These are phyloP conservation scores for Bedellia somnulentella DNA, from an alignment of 2,888 invertebrate genomes.

Conservation along the genomic window DNA sequence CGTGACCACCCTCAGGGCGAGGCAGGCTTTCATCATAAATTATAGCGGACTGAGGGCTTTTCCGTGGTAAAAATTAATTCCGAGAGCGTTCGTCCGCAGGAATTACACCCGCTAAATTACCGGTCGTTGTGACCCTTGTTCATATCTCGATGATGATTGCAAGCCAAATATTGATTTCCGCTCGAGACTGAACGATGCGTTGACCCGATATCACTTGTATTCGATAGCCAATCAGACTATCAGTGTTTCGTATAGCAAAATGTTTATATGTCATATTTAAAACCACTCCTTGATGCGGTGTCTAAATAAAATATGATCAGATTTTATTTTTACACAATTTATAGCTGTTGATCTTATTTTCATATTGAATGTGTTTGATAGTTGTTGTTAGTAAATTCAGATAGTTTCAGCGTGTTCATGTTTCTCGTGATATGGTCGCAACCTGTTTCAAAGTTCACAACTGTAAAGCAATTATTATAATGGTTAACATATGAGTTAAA, in stretches of 20 bases:
- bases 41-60: conserved; percentile 24
- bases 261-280: too few relatives aligned
- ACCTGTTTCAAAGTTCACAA: conserved; percentile 21
- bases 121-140: conserved; percentile 31
- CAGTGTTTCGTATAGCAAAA: too few relatives aligned
- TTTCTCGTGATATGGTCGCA: conserved; percentile 13
- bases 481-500: conserved; percentile 43
- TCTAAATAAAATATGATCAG: too few relatives aligned
- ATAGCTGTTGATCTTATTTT: too few relatives aligned
- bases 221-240: too few relatives aligned
- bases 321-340: too few relatives aligned
- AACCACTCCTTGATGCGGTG: too few relatives aligned
- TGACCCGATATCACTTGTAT: too few relatives aligned
- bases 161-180: conserved; percentile 28
- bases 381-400: too few relatives aligned
- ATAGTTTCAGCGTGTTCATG: too few relatives aligned
- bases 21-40: conserved; percentile 31
- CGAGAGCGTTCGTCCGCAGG: too few relatives aligned
- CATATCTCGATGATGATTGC: conserved; percentile 26
- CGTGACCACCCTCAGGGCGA: conserved; percentile 11
- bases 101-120: conserved; percentile 40
- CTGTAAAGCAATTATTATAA: conserved; percentile 43
- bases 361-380: too few relatives aligned
- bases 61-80: conserved; percentile 12
- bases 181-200: conserved; percentile 10